Evolutionary conservation across 2,797 vertebrate genomes (phyloP).

Genomic region (Austrolebias charrua): DNA sequence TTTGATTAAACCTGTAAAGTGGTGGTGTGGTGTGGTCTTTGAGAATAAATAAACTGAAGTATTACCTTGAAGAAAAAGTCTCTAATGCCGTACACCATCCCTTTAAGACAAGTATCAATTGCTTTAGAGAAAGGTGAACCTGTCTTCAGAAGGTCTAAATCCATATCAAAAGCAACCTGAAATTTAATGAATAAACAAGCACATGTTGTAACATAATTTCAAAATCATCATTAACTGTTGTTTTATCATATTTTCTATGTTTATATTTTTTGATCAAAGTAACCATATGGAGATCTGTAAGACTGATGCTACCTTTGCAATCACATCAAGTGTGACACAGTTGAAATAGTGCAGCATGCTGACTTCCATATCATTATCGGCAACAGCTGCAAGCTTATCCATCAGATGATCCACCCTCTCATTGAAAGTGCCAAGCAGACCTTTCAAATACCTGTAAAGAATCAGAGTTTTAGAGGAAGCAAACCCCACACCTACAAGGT

Average conservation of each 20-base stretch:
- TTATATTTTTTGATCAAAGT: too few species aligned
- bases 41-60: neutral
- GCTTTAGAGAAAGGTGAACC: constrained; percentile 79
- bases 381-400: constrained; percentile 79
- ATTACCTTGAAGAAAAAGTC: constrained; percentile 57
- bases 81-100: constrained; percentile 24
- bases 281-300: too few species aligned
- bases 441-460: constrained; percentile 82
- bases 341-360: constrained; percentile 82
- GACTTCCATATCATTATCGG: constrained; percentile 72
- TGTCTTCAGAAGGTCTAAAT: constrained; percentile 78
- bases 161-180: constrained; percentile 88
- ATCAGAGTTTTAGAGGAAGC: neutral
- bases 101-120: constrained; percentile 72
- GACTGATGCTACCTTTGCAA: constrained; percentile 81
- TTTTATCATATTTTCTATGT: too few species aligned
- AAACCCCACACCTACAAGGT: neutral
- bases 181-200: neutral
- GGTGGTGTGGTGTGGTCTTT: too few species aligned
- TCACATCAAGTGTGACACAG: constrained; percentile 84
- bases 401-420: constrained; percentile 87
- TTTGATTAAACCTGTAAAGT: too few species aligned
- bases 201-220: too few species aligned
- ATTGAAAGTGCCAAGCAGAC: constrained; percentile 86
- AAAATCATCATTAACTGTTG: too few species aligned